Conservation (phyloP, 2,113 vertebrate species). For the Lepisosteus oculatus region DNA sequence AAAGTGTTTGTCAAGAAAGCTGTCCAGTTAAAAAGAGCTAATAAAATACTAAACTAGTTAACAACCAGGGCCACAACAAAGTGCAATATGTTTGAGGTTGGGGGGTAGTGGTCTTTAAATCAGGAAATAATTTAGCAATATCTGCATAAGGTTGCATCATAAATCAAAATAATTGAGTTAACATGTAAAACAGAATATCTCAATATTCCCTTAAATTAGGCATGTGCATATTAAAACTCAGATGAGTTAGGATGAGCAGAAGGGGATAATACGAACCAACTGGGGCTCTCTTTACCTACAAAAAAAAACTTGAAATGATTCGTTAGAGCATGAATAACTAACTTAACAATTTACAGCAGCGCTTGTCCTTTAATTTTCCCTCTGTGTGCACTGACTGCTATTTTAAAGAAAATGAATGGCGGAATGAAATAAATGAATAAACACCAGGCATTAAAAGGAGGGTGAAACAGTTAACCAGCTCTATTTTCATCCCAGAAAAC, state of each 20-base stretch:
- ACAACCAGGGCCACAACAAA: slow-evolving; percentile 33
- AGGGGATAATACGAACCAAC: not conserved
- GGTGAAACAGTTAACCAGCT: not conserved
- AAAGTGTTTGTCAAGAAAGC: slow-evolving; percentile 87
- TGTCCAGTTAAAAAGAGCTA: slow-evolving; percentile 80
- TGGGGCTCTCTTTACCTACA: slow-evolving; percentile 24
- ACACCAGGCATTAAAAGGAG: slow-evolving; percentile 1
- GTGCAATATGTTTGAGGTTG: slow-evolving; percentile 22
- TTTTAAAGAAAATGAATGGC: slow-evolving; percentile 20
- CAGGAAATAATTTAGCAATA: slow-evolving; percentile 57
- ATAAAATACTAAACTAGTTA: slow-evolving; percentile 73
- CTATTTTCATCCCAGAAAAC: slow-evolving; percentile 15
- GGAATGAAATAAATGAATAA: slow-evolving; percentile 25
- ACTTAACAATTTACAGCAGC: slow-evolving; percentile 17
- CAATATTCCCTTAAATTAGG: slow-evolving; percentile 75
- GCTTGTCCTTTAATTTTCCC: not conserved
- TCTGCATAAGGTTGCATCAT: slow-evolving; percentile 67
- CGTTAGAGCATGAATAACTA: slow-evolving; percentile 12
- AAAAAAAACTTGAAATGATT: slow-evolving; percentile 2
- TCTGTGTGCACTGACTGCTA: not conserved
- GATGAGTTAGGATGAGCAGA: slow-evolving; percentile 49
- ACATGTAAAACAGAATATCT: slow-evolving; percentile 76
- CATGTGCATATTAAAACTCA: slow-evolving; percentile 73
- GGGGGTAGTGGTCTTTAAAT: slow-evolving; percentile 44
- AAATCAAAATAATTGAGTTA: slow-evolving; percentile 83